phyloP scores from a whole-genome alignment of 2,797 vertebrate species.

The Poecilia wingei region DNA sequence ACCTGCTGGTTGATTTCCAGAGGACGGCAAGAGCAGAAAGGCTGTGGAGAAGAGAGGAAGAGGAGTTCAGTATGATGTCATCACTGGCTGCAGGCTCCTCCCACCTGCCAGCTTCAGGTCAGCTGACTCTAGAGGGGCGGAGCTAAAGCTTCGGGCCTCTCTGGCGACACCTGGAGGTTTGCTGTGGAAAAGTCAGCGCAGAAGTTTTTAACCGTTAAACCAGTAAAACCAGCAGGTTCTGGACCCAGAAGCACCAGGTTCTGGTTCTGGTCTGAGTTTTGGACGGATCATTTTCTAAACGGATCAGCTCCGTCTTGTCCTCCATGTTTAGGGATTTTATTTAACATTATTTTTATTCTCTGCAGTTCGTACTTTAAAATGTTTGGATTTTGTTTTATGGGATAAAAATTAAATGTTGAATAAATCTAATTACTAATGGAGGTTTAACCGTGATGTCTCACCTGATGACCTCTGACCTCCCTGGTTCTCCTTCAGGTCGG shows the following conservation, averaged over 20 bases:
- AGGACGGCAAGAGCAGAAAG: conserved; percentile 6
- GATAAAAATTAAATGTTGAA: neutral
- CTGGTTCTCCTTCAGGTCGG: neutral
- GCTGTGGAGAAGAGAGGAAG: neutral
- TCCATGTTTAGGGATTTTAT: too few relatives aligned
- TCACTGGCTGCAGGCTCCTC: conserved; percentile 2
- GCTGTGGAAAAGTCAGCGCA: too few relatives aligned
- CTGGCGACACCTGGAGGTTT: neutral
- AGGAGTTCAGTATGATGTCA: neutral
- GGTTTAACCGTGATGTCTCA: too few relatives aligned
- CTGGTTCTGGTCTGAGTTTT: too few relatives aligned
- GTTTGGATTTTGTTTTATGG: neutral
- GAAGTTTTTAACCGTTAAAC: too few relatives aligned
- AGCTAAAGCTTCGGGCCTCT: neutral
- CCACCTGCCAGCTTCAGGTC: conserved; percentile 1
- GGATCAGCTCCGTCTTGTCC: too few relatives aligned
- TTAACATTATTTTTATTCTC: too few relatives aligned
- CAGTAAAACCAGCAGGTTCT: too few relatives aligned
- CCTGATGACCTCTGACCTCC: neutral
- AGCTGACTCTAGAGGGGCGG: neutral
- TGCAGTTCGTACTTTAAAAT: neutral
- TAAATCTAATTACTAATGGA: neutral
- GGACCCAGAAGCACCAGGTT: too few relatives aligned
- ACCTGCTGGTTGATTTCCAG: conserved; percentile 6
- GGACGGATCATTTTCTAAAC: too few relatives aligned